Evolutionary conservation across 2,888 invertebrate species (phyloP), one percentile per base, ranked within the genome.

Genomic region (Eumacrocentrus americanus): DNA sequence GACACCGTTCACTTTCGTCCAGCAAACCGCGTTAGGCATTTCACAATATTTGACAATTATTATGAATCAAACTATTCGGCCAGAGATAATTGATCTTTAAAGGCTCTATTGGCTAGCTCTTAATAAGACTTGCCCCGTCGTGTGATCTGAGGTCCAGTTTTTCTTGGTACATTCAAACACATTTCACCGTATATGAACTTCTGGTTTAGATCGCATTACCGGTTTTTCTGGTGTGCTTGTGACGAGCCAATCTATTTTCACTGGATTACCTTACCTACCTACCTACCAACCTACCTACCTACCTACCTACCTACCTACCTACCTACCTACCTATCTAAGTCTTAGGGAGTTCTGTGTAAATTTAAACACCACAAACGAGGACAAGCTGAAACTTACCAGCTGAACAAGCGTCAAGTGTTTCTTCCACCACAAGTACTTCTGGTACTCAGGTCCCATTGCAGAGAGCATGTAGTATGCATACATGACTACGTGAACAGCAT

Each of bases 361-460:
- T n/a, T n/a, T n/a, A n/a, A n/a, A n/a, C n/a, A n/a, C n/a, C n/a
- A n/a, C n/a, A n/a, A n/a, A n/a, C n/a, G n/a, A n/a, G n/a, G n/a
- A n/a, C n/a, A n/a, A n/a, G n/a, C n/a, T n/a, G n/a, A n/a, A n/a
- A n/a, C 87, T 86, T 82, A 91, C 92, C 83, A 94, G 84, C 83
- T 94, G 94, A 60, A 94, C 82, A 11, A 88, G 88, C 18, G 94
- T 94, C 70, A 94, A 85, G 73, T 94, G 90, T 71, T 91, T 91
- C 82, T 94, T 94, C 94, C 94, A 94, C 92, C 93, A 94, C 35
- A 94, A 81, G 76, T 91, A 94, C 77, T 92, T 92, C 77, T 91
- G 89, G 82, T 91, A 93, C 74, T 89, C 85, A 0, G 93, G 93
- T 1, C 94, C 94, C 87, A 93, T 87, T 1, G 93, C 93, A 0